These are phyloP conservation scores for Cydia amplana DNA, from an alignment of 1,140 invertebrate genomes.

Conservation along the genomic window DNA sequence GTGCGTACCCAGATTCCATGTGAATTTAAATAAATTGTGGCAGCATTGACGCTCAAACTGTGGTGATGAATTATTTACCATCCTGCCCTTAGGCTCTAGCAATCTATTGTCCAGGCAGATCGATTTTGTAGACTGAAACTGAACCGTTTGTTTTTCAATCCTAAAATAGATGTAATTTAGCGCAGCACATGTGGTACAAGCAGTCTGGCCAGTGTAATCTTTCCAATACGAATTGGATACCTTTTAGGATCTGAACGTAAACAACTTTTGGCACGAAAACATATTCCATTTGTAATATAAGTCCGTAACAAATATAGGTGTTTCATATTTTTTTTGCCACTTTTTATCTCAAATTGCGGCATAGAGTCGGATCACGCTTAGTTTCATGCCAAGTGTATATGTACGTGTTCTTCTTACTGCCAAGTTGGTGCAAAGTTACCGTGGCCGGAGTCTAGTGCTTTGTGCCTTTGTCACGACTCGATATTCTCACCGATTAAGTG, in stretches of 20 bases:
- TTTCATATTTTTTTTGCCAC: background rate
- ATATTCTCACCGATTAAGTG: background rate
- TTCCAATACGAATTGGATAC: background rate
- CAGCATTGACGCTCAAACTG: background rate
- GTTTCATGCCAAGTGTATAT: no score
- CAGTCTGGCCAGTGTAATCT: background rate
- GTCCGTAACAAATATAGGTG: no score
- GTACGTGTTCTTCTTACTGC: no score
- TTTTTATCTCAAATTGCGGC: no score
- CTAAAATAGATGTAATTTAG: background rate
- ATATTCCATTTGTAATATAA: background rate
- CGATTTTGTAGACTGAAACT: background rate
- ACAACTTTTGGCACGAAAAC: background rate
- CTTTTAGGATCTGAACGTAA: background rate
- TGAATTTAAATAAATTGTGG: background rate
- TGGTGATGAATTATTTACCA: slow-evolving; percentile 1
- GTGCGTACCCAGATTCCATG: background rate
- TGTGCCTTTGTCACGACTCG: background rate
- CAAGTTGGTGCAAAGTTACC: no score
- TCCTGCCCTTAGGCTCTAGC: background rate
- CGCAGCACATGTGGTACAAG: background rate
- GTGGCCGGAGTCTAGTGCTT: background rate
- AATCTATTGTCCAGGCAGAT: background rate
- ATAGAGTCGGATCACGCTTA: no score
- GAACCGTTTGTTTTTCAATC: background rate